These are phyloP conservation scores for Lasioglossum leucozonium DNA, from an alignment of 2,888 invertebrate species.

Conservation along the genomic window DNA sequence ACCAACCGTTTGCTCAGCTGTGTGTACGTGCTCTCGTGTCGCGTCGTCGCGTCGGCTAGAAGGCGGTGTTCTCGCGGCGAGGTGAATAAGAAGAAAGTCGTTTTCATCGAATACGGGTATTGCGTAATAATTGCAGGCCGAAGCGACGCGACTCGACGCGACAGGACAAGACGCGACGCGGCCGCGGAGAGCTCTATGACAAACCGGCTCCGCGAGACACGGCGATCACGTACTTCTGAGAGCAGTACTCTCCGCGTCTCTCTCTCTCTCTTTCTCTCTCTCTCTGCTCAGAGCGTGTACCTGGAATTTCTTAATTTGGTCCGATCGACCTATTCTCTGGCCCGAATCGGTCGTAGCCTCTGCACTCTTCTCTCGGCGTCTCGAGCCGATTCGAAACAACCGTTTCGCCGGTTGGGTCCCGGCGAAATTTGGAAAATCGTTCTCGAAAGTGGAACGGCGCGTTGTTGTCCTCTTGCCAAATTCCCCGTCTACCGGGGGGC, in stretches of 20 bases:
- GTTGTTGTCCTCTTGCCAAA: constrained; percentile 37
- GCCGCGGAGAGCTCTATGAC: constrained; percentile 49
- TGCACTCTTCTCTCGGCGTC: constrained; percentile 9
- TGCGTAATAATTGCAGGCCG: constrained; percentile 64
- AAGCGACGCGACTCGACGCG: neutral
- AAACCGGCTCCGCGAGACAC: constrained; percentile 64
- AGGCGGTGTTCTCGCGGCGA: constrained; percentile 33
- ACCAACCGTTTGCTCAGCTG: constrained; percentile 3
- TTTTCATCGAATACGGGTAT: constrained; percentile 67
- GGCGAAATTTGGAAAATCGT: neutral
- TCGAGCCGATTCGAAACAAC: neutral
- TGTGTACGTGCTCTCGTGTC: too few relatives aligned
- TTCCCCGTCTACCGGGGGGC: neutral
- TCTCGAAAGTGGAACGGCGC: constrained; percentile 22
- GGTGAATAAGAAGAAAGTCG: constrained; percentile 67
- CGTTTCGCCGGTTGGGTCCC: neutral
- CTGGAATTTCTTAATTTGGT: constrained; percentile 70
- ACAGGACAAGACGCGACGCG: neutral
- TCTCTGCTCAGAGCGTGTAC: constrained; percentile 9
- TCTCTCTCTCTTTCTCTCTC: neutral
- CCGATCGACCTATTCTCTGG: constrained; percentile 61
- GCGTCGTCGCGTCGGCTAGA: neutral
- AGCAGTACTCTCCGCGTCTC: neutral
- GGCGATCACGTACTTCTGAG: constrained; percentile 37
- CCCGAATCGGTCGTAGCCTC: constrained; percentile 52